Conservation (phyloP, 2,113 vertebrate species). For the Phalacrocorax brasilianus region DNA sequence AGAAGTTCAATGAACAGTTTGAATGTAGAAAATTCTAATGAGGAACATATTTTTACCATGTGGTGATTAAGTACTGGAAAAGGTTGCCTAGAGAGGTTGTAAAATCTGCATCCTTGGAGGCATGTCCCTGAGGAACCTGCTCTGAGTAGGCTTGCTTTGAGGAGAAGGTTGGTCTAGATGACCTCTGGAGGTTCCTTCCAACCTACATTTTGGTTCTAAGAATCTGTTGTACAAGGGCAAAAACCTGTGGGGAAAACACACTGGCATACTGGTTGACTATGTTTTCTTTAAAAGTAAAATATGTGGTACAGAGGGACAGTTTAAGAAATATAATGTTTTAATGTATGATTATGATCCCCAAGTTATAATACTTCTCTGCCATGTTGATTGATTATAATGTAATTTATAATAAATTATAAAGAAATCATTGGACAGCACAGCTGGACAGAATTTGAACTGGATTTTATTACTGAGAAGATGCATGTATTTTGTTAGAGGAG, state of each 20-base stretch:
- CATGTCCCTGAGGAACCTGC: neutral
- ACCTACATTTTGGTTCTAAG: neutral
- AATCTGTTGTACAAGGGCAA: slow-evolving; percentile 49
- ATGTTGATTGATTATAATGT: neutral
- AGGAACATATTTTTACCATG: neutral
- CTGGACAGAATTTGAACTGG: neutral
- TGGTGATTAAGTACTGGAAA: neutral
- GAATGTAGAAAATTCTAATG: neutral
- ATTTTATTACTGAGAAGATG: neutral
- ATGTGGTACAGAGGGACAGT: neutral
- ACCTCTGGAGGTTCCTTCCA: neutral
- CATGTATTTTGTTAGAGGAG: neutral
- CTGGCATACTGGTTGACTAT: slow-evolving; percentile 73
- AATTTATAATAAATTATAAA: neutral
- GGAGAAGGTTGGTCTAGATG: neutral
- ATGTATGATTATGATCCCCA: neutral
- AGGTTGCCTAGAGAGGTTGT: neutral
- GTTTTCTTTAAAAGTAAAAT: slow-evolving; percentile 77
- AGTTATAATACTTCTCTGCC: neutral
- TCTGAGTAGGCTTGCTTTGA: neutral
- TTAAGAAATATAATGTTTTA: neutral
- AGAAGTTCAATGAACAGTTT: slow-evolving; percentile 65
- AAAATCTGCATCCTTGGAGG: neutral
- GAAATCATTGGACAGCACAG: neutral
- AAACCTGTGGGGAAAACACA: slow-evolving; percentile 74